Evolutionary conservation across 2,113 vertebrate species (phyloP), one percentile per base, ranked within the genome.

Genomic region (Podilymbus podiceps): DNA sequence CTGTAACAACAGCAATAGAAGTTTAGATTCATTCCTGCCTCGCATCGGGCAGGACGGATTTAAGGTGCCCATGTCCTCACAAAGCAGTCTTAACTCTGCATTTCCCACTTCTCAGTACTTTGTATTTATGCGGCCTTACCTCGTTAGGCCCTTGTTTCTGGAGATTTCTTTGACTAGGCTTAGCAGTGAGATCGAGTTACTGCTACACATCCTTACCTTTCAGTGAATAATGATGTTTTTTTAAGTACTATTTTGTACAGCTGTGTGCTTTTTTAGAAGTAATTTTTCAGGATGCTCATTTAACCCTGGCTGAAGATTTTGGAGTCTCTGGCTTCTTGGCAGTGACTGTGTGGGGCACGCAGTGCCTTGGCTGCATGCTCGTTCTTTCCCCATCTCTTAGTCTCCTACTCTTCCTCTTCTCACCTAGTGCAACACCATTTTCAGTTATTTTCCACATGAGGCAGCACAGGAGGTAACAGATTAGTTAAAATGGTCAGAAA

Each of bases 11-110:
- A 74, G 30, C 42, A 55, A 22, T 25, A 33, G 35, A 40, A 85
- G 15, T 53, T 71, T 85, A 81, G 47, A 53, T 84, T 84, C 73
- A 53, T 83, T 84, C 27, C 27, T 40, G 35, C 19, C 40, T 84
- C 1, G 1, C 5, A 5, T 55, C 0, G 0, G 85, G 38, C 56
- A 84, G 80, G 52, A 49, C 0, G 3, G 24, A 55, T 72, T 78
- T 88, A 40, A 83, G 59, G 11, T 62, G 38, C 27, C 31, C 22
- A 28, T 22, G 21, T 71, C 56, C 38, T 75, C 74, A 59, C n/a
- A 81, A 81, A 90, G 58, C 63, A 89, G 6, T 19, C 40, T 84
- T 55, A 84, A 50, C 25, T 72, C 28, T 18, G 31, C 19, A 5
- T 87, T 89, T 75, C 56, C 88, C 2, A 0, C 28, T 46, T 71